These are phyloP conservation scores for Allenopithecus nigroviridis DNA, from an alignment of 2,797 vertebrate species.

Conservation along the genomic window DNA sequence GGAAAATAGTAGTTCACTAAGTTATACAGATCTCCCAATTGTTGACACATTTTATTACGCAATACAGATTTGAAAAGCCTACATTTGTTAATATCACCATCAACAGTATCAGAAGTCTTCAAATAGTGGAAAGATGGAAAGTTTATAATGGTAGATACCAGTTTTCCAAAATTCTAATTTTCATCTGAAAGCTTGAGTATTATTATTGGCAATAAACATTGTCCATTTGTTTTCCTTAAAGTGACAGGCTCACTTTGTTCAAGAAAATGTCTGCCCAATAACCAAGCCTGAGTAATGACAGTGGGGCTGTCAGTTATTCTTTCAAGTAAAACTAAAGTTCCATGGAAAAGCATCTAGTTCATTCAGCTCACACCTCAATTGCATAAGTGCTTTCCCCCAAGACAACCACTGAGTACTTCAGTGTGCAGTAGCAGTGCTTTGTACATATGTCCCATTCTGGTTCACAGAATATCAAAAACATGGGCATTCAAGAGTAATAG, in stretches of 20 bases:
- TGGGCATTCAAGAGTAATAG: neutral
- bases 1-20: neutral
- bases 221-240: neutral
- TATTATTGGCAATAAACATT: neutral
- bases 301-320: neutral
- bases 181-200: neutral
- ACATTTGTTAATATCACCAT: neutral
- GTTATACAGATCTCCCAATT: neutral
- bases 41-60: neutral
- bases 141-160: neutral
- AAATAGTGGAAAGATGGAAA: neutral
- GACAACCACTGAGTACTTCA: too few species aligned
- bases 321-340: neutral
- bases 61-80: neutral
- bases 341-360: neutral
- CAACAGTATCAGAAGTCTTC: neutral
- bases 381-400: neutral
- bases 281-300: neutral
- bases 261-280: neutral
- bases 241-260: neutral
- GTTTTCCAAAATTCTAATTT: conserved; percentile 12
- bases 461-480: neutral
- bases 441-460: neutral
- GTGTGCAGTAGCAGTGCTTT: neutral
- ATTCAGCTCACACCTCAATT: neutral